These are phyloP conservation scores for Sisyra nigra DNA, from an alignment of 2,888 invertebrate genomes.

Conservation along the genomic window DNA sequence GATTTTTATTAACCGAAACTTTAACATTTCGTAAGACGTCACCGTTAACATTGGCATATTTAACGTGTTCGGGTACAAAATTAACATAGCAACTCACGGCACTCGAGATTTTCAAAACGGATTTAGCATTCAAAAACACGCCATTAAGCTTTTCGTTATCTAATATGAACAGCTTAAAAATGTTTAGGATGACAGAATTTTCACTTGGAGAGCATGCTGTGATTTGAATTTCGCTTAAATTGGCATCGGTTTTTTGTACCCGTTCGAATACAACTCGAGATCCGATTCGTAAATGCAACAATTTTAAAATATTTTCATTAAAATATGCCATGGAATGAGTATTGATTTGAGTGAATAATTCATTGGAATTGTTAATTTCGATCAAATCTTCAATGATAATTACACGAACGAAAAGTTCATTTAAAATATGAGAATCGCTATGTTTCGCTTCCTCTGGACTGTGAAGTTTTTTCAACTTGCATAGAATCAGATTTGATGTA, in stretches of 20 bases:
- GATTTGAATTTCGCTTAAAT: constrained; percentile 32
- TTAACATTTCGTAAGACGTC: constrained; percentile 35
- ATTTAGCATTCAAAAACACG: constrained; percentile 36
- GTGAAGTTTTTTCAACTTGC: constrained; percentile 18
- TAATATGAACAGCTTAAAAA: constrained; percentile 34
- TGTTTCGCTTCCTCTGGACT: constrained; percentile 7
- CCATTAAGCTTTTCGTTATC: constrained; percentile 30
- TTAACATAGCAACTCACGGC: constrained; percentile 28
- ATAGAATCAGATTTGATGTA: constrained; percentile 11
- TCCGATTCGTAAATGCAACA: constrained; percentile 37
- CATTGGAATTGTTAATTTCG: constrained; percentile 2
- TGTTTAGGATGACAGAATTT: constrained; percentile 24
- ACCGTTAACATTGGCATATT: constrained; percentile 32
- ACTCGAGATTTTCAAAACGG: constrained; percentile 29
- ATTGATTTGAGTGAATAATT: constrained; percentile 2
- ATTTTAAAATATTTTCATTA: constrained; percentile 33
- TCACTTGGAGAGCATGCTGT: constrained; percentile 15
- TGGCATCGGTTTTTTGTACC: constrained; percentile 25
- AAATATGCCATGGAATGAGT: constrained; percentile 26
- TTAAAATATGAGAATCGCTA: constrained; percentile 7
- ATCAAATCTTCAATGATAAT: constrained; percentile 11
- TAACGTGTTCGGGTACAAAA: constrained; percentile 29
- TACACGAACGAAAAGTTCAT: constrained; percentile 10
- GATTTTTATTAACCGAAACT: constrained; percentile 18
- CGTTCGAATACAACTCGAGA: constrained; percentile 35